These are phyloP conservation scores for Panagrolaimus sp. DNA, from an alignment of 1,140 invertebrate species.

Conservation along the genomic window DNA sequence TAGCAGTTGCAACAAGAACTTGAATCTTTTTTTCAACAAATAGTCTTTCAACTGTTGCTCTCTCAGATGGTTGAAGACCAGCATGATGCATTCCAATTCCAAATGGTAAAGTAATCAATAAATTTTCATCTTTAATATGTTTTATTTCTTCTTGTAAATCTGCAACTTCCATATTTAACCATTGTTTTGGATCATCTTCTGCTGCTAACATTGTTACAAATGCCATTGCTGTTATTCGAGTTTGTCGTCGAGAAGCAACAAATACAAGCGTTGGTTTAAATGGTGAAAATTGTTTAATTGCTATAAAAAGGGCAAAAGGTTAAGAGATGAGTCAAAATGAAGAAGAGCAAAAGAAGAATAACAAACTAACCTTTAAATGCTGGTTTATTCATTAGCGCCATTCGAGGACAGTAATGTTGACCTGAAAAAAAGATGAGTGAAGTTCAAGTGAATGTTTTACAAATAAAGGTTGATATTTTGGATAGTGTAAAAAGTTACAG, in stretches of 20 bases:
- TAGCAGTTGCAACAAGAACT: slow-evolving; percentile 92
- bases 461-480: too few relatives aligned
- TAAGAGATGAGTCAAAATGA: background rate
- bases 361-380: slow-evolving; percentile 70
- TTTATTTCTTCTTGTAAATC: slow-evolving; percentile 64
- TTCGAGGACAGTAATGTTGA: slow-evolving; percentile 96
- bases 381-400: slow-evolving; percentile 99
- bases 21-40: slow-evolving; percentile 97
- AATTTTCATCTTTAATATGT: slow-evolving; percentile 74
- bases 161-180: slow-evolving; percentile 78
- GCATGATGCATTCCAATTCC: slow-evolving; percentile 94
- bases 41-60: slow-evolving; percentile 82
- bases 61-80: slow-evolving; percentile 64
- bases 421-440: too few relatives aligned
- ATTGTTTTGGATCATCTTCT: slow-evolving; percentile 87
- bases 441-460: too few relatives aligned
- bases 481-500: too few relatives aligned
- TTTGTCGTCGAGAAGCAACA: slow-evolving; percentile 94
- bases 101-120: slow-evolving; percentile 87
- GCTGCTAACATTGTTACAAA: slow-evolving; percentile 84
- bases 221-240: slow-evolving; percentile 88
- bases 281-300: slow-evolving; percentile 82
- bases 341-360: slow-evolving; percentile 25
- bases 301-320: slow-evolving; percentile 14
- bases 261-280: slow-evolving; percentile 84